Percentiles rank a stretch among this genome's conserved stretches.
Evolutionary conservation across 2,888 invertebrate species (phyloP).

Genomic region (Ptilodon capucinus): DNA sequence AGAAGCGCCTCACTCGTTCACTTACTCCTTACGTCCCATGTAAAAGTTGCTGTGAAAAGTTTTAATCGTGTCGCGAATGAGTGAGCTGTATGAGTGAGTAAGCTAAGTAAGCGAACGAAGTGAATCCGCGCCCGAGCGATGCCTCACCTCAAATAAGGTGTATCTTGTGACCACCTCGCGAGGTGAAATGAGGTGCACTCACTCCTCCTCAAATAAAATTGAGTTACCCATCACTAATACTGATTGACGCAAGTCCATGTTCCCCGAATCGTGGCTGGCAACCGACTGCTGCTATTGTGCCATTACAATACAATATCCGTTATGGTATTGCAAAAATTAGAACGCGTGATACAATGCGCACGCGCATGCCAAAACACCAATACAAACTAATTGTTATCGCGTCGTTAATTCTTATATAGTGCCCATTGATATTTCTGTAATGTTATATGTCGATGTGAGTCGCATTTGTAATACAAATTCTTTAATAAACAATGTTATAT

Average conservation of each 20-base stretch:
- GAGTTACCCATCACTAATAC: too few relatives aligned
- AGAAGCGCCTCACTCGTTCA: too few relatives aligned
- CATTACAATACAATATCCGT: conserved; percentile 35
- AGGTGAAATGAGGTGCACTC: too few relatives aligned
- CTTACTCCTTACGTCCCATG: too few relatives aligned
- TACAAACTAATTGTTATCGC: conserved; percentile 31
- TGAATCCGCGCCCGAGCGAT: too few relatives aligned
- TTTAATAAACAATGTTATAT: neutral
- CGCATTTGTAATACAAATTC: neutral
- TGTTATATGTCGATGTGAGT: neutral
- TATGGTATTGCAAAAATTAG: conserved; percentile 46
- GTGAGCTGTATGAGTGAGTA: too few relatives aligned
- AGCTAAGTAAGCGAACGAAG: too few relatives aligned
- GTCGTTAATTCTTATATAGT: conserved; percentile 26
- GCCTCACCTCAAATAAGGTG: too few relatives aligned
- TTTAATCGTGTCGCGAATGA: too few relatives aligned
- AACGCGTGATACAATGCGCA: conserved; percentile 55
- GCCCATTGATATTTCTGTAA: conserved; percentile 12
- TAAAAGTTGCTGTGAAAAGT: too few relatives aligned
- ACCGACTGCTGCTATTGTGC: conserved; percentile 19
- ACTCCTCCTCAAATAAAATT: too few relatives aligned
- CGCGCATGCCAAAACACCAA: conserved; percentile 50
- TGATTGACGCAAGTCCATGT: conserved; percentile 26
- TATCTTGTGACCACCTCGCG: too few relatives aligned
- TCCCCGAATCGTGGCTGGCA: conserved; percentile 27